Percentiles rank a stretch among this genome's conserved stretches.
These are phyloP conservation scores for Vesta saturnalis DNA, from an alignment of 2,888 invertebrate genomes.

Conservation along the genomic window DNA sequence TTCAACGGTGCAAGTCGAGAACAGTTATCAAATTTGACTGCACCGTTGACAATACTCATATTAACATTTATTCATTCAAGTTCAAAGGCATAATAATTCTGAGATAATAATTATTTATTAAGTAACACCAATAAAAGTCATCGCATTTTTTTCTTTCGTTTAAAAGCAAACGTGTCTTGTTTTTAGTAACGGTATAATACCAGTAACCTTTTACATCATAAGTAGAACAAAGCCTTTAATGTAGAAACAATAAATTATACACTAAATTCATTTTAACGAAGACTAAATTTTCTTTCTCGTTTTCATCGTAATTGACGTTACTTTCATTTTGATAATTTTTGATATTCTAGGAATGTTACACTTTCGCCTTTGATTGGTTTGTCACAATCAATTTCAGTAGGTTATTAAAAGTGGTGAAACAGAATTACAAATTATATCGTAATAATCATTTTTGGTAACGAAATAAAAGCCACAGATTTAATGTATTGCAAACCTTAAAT, in stretches of 20 bases:
- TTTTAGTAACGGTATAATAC: neutral
- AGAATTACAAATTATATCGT: neutral
- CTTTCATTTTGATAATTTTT: constrained; percentile 1
- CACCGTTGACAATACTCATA: constrained; percentile 6
- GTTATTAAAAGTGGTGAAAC: neutral
- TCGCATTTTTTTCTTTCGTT: neutral
- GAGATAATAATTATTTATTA: constrained; percentile 5
- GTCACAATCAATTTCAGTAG: neutral
- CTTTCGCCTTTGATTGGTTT: neutral
- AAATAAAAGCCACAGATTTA: neutral
- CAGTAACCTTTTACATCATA: constrained; percentile 16
- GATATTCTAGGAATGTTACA: neutral
- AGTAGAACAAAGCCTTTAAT: constrained; percentile 18
- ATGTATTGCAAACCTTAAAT: too few species aligned
- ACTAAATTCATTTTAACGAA: constrained; percentile 8
- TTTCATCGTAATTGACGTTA: neutral
- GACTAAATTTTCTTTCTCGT: neutral
- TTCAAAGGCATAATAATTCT: constrained; percentile 8
- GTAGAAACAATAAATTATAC: constrained; percentile 11
- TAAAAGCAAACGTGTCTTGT: constrained; percentile 12
- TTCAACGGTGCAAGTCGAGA: neutral
- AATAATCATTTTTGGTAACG: neutral
- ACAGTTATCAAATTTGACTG: neutral
- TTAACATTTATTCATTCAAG: constrained; percentile 12
- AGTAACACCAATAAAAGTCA: constrained; percentile 18